Percentiles rank a stretch among this genome's conserved stretches.
These are phyloP conservation scores for Lytechinus pictus DNA, from an alignment of 35 echinoderm and acorn worm species.

Conservation along the genomic window DNA sequence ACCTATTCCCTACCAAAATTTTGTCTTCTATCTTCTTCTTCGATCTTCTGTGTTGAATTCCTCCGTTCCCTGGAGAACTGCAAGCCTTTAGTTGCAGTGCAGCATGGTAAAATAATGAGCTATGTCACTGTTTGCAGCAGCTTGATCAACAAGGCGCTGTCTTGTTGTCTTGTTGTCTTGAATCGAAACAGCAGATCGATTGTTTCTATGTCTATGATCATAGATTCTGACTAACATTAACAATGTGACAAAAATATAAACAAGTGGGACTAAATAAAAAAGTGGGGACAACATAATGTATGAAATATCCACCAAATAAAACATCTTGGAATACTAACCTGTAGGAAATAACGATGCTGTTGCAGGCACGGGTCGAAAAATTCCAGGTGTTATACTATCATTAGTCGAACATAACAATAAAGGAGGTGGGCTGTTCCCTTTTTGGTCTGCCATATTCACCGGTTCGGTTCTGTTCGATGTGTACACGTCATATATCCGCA, in stretches of 20 bases:
- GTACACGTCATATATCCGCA: slow-evolving; percentile 33
- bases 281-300: not conserved
- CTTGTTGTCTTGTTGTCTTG: too few species aligned
- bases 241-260: not conserved
- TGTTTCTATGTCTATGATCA: too few species aligned
- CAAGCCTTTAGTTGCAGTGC: too few species aligned
- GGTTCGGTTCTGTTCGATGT: not conserved
- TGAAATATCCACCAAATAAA: not conserved
- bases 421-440: slow-evolving; percentile 74
- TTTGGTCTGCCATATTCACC: slow-evolving; percentile 79
- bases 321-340: slow-evolving; percentile 27
- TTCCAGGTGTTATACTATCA: slow-evolving; percentile 71
- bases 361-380: slow-evolving; percentile 82
- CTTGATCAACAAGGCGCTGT: too few species aligned
- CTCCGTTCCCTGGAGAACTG: too few species aligned
- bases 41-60: too few species aligned
- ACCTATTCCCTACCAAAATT: too few species aligned
- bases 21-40: too few species aligned
- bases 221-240: not conserved
- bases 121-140: too few species aligned
- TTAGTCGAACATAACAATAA: slow-evolving; percentile 73
- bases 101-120: too few species aligned
- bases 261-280: not conserved
- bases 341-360: slow-evolving; percentile 87
- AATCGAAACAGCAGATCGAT: too few species aligned